Evolutionary conservation across 2,113 vertebrate species (phyloP), one percentile per base, ranked within the genome.

Genomic region (Megaceryle torquata): DNA sequence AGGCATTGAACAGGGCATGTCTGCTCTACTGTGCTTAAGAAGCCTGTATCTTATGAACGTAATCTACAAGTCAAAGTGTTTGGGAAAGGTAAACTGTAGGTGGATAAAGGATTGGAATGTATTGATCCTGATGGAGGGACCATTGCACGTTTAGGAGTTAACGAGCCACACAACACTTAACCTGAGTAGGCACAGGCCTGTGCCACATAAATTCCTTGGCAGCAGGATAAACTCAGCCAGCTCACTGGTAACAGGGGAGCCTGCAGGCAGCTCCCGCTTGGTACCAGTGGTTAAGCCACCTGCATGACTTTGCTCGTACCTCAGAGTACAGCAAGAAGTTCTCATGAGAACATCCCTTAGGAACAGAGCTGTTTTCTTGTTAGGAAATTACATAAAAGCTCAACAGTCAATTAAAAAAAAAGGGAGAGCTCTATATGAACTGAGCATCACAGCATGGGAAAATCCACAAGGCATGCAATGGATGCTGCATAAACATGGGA

Each of bases 281-380:
- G 11, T 54, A 33, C 25, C 0, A 0, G 31, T 28, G 15, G 41
- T 21, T 5, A 35, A 0, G 0, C 2, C 35, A 78, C 41, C 37
- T 50, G 24, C 43, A 21, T 3, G 11, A 37, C 41, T 9, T 67
- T 2, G 1, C 14, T 65, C 41, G 3, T 9, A 82, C 13, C 28
- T 63, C 29, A n/a, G 54, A 88, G 9, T 16, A 12, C 60, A 78
- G 26, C 33, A 78, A 72, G 11, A 80, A 41, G 9, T 15, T 63
- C 8, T 75, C 33, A 39, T 29, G 4, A 85, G 46, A 88, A 60
- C 3, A 68, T 14, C 11, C 26, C n/a, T 54, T 20, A 79, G 16
- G 9, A 72, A 43, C 4, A 57, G 28, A 84, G 13, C 1, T 51
- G 29, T 35, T n/a, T 54, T 63, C 24, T 48, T 67, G 7, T 21